These are phyloP conservation scores for Anguilla pacifica DNA, from an alignment of 2,797 vertebrate genomes.

Conservation along the genomic window DNA sequence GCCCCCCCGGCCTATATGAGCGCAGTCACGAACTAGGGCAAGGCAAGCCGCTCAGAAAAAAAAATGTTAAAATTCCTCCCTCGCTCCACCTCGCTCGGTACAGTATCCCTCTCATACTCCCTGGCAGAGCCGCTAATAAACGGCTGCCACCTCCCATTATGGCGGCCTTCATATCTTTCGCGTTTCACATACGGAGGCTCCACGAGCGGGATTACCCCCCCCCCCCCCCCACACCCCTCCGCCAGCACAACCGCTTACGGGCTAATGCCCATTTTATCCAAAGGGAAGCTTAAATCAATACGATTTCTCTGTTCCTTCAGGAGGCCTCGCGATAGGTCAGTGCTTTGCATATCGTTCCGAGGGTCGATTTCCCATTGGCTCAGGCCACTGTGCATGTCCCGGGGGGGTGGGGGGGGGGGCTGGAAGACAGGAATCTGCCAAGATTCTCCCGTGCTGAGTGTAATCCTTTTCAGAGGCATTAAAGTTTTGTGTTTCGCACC, in stretches of 20 bases:
- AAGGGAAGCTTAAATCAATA: slow-evolving; percentile 25
- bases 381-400: background rate
- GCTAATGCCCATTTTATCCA: slow-evolving; percentile 18
- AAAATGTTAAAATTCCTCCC: background rate
- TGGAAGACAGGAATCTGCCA: background rate
- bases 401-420: no score
- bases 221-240: background rate
- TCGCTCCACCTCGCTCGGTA: background rate
- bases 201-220: background rate
- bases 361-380: background rate
- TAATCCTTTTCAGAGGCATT: background rate
- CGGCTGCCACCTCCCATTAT: background rate
- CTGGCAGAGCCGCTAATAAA: background rate
- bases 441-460: background rate
- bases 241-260: background rate
- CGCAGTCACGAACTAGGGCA: background rate
- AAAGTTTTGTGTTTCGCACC: background rate
- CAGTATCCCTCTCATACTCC: background rate
- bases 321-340: background rate
- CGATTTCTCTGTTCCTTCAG: background rate
- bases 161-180: no score
- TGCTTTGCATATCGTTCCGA: background rate
- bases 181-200: background rate
- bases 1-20: background rate
- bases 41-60: background rate